Percentiles rank a stretch among this genome's conserved stretches.
Evolutionary conservation across 2,888 invertebrate species (phyloP).

Genomic region (Leptothorax acervorum): DNA sequence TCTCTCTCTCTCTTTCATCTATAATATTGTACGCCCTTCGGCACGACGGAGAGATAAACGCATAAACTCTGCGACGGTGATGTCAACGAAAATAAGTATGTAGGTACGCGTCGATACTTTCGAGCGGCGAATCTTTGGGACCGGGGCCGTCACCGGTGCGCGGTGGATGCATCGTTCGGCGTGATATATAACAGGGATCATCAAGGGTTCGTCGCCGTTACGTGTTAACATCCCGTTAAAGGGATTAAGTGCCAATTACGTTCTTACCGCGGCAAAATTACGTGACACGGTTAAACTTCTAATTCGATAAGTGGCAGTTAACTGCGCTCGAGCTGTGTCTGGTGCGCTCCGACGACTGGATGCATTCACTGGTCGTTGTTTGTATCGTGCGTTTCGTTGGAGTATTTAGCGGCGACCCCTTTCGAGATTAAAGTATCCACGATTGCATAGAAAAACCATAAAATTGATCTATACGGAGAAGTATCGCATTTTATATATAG

Average conservation of each 20-base stretch:
- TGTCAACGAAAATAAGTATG: constrained; percentile 41
- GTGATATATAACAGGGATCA: constrained; percentile 61
- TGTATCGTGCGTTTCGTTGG: not conserved
- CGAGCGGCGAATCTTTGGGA: constrained; percentile 20
- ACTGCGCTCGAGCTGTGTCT: constrained; percentile 57
- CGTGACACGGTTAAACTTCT: constrained; percentile 78
- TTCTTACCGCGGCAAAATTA: constrained; percentile 78
- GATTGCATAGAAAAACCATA: not conserved
- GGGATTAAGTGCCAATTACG: constrained; percentile 82
- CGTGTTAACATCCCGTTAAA: constrained; percentile 78
- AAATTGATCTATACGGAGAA: not conserved
- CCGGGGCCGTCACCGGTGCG: not conserved
- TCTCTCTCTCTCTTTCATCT: constrained; percentile 1
- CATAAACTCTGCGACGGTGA: constrained; percentile 10
- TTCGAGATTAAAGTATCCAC: not conserved
- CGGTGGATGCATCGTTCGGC: constrained; percentile 29
- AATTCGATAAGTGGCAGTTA: constrained; percentile 80
- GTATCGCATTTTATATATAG: not conserved
- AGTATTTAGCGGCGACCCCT: not conserved
- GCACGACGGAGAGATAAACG: constrained; percentile 2
- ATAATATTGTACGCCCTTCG: constrained; percentile 18
- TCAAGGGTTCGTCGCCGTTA: constrained; percentile 54
- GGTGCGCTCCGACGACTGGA: constrained; percentile 6
- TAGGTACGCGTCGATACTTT: constrained; percentile 38
- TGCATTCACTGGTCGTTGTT: constrained; percentile 19